A percentile compares a stretch with the other conserved stretches of the same genome.
phyloP scores from a whole-genome alignment of 2,888 invertebrate genomes.

The Entomobrya proxima region DNA sequence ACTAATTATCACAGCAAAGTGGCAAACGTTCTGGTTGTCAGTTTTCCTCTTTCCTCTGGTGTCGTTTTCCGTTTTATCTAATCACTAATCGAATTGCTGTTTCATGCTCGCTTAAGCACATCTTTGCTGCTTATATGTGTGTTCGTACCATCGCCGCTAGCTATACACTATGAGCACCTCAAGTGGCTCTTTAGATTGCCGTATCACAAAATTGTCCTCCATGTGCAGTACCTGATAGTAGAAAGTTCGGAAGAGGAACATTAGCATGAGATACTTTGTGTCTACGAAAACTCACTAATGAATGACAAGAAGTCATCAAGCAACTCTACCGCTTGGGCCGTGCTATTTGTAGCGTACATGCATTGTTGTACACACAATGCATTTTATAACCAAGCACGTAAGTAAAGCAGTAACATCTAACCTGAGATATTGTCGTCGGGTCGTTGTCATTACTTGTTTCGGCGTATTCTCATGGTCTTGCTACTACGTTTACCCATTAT shows the following conservation, averaged over 20 bases:
- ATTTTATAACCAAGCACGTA: background rate
- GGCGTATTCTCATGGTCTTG: too few species aligned
- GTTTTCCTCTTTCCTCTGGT: background rate
- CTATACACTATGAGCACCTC: background rate
- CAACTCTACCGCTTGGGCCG: background rate
- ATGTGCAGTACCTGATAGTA: background rate
- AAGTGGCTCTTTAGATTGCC: background rate
- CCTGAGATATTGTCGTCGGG: too few species aligned
- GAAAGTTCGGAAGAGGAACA: background rate
- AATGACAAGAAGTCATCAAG: slow-evolving; percentile 59
- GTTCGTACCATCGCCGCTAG: background rate
- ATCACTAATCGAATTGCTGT: slow-evolving; percentile 57
- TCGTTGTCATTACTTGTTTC: too few species aligned
- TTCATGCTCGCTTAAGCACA: slow-evolving; percentile 43
- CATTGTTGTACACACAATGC: background rate
- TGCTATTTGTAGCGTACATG: background rate
- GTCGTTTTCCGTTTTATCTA: background rate
- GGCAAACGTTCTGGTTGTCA: slow-evolving; percentile 35
- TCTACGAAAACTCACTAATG: slow-evolving; percentile 47
- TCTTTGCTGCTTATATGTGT: background rate
- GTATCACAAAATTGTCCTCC: slow-evolving; percentile 7
- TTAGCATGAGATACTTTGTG: slow-evolving; percentile 34
- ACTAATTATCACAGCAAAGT: slow-evolving; percentile 53
- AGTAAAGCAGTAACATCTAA: too few species aligned
- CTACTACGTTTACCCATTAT: too few species aligned